These are phyloP conservation scores for Mesocricetus auratus DNA, from an alignment of 2,113 vertebrate species.

Conservation along the genomic window DNA sequence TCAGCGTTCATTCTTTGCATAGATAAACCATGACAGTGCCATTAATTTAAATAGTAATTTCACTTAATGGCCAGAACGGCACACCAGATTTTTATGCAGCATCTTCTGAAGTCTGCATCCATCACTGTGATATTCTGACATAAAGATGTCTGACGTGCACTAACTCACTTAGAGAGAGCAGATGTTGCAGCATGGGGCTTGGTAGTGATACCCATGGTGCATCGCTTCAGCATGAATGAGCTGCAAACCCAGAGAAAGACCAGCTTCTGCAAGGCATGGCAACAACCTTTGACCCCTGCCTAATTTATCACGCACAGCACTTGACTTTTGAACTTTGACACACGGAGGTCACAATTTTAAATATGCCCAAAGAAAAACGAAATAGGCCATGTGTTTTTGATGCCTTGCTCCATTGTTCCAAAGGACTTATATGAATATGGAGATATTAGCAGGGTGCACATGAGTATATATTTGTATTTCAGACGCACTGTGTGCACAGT, in stretches of 20 bases:
- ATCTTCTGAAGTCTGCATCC: slow-evolving; percentile 97
- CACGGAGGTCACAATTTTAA: slow-evolving; percentile 82
- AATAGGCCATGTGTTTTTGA: slow-evolving; percentile 78
- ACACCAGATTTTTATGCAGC: slow-evolving; percentile 96
- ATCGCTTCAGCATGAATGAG: slow-evolving; percentile 99
- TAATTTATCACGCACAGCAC: slow-evolving; percentile 88
- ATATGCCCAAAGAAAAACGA: slow-evolving; percentile 83
- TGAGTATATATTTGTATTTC: slow-evolving; percentile 66
- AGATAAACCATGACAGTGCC: slow-evolving; percentile 97
- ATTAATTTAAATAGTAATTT: slow-evolving; percentile 99
- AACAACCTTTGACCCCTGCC: slow-evolving; percentile 88
- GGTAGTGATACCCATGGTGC: slow-evolving; percentile 99
- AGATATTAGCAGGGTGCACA: slow-evolving; percentile 72
- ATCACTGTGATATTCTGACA: slow-evolving; percentile 97
- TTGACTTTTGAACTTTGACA: slow-evolving; percentile 89
- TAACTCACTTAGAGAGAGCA: slow-evolving; percentile 99
- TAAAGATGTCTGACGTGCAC: slow-evolving; percentile 99
- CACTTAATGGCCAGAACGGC: slow-evolving; percentile 97
- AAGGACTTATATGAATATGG: slow-evolving; percentile 75
- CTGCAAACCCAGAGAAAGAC: slow-evolving; percentile 96
- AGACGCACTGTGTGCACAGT: slow-evolving; percentile 66
- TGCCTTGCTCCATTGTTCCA: slow-evolving; percentile 75
- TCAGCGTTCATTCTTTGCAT: slow-evolving; percentile 98
- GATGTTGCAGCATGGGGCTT: slow-evolving; percentile 97
- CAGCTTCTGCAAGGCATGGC: slow-evolving; percentile 92